Evolutionary conservation across 2,888 invertebrate genomes (phyloP).

Genomic region (Erebia palarica): DNA sequence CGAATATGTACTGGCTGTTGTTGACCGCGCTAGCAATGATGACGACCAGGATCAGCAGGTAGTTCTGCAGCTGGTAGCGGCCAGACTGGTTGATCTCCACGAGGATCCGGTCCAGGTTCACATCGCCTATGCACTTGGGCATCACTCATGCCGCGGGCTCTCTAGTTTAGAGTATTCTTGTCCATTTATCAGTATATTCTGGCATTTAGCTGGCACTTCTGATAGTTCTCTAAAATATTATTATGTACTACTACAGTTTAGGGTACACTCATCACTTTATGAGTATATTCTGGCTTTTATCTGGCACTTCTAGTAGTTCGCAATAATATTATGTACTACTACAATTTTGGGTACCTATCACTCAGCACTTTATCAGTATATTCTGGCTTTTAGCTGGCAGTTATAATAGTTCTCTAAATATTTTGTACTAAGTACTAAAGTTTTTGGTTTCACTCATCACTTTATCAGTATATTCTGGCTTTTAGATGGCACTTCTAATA

Average conservation of each 20-base stretch:
- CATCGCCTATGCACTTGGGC: neutral
- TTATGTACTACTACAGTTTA: no score
- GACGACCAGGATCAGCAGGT: slow-evolving; percentile 66
- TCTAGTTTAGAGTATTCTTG: neutral
- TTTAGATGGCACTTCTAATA: no score
- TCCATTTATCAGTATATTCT: neutral
- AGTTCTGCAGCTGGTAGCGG: slow-evolving; percentile 67
- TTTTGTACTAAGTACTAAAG: no score
- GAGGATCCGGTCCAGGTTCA: slow-evolving; percentile 56
- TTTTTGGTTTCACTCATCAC: no score
- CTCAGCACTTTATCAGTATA: neutral
- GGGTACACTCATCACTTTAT: no score
- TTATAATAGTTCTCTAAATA: neutral
- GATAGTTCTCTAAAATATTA: neutral
- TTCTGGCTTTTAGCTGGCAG: no score
- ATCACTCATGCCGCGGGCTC: neutral
- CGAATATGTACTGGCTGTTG: slow-evolving; percentile 75
- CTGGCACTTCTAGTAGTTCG: no score
- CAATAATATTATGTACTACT: no score
- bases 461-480: neutral
- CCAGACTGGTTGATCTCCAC: slow-evolving; percentile 68
- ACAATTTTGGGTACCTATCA: neutral
- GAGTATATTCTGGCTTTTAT: no score
- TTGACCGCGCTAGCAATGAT: slow-evolving; percentile 71
- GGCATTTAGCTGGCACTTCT: no score